These are phyloP conservation scores for Cryptus armator DNA, from an alignment of 2,888 invertebrate genomes.

Conservation along the genomic window DNA sequence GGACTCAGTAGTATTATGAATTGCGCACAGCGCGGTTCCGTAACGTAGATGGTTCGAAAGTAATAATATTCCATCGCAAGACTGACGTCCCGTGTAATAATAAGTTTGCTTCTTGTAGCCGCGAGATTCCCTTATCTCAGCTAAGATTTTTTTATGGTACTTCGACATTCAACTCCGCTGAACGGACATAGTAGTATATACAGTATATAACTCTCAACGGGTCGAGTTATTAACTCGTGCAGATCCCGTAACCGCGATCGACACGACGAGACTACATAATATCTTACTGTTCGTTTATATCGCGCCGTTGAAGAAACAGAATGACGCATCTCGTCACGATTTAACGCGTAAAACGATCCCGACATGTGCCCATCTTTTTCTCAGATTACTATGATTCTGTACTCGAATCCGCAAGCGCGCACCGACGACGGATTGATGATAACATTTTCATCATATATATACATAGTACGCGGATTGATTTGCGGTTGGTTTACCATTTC, in stretches of 20 bases:
- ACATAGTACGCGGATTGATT: slow-evolving; percentile 38
- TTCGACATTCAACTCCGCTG: slow-evolving; percentile 44
- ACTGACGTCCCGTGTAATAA: slow-evolving; percentile 64
- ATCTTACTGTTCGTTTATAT: slow-evolving; percentile 3
- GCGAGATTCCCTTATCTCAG: slow-evolving; percentile 51
- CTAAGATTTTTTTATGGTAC: slow-evolving; percentile 57
- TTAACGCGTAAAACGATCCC: too few species aligned
- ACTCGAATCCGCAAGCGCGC: background rate
- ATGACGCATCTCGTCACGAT: too few species aligned
- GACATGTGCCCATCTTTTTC: background rate
- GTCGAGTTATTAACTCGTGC: slow-evolving; percentile 46
- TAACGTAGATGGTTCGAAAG: slow-evolving; percentile 38
- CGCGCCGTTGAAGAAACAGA: too few species aligned
- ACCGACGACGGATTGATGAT: slow-evolving; percentile 12
- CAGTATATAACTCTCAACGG: slow-evolving; percentile 23
- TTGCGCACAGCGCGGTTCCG: slow-evolving; percentile 56
- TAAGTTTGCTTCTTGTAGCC: slow-evolving; percentile 42
- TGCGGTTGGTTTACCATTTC: slow-evolving; percentile 51
- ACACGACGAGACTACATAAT: slow-evolving; percentile 32
- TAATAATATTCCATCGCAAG: slow-evolving; percentile 41
- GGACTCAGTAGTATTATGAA: slow-evolving; percentile 59
- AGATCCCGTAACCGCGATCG: slow-evolving; percentile 53
- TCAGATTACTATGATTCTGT: background rate
- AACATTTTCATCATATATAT: slow-evolving; percentile 4
- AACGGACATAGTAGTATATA: slow-evolving; percentile 4